Percentiles rank a stretch among this genome's conserved stretches.
These are phyloP conservation scores for Hassar affinis DNA, from an alignment of 2,113 vertebrate genomes.

Conservation along the genomic window DNA sequence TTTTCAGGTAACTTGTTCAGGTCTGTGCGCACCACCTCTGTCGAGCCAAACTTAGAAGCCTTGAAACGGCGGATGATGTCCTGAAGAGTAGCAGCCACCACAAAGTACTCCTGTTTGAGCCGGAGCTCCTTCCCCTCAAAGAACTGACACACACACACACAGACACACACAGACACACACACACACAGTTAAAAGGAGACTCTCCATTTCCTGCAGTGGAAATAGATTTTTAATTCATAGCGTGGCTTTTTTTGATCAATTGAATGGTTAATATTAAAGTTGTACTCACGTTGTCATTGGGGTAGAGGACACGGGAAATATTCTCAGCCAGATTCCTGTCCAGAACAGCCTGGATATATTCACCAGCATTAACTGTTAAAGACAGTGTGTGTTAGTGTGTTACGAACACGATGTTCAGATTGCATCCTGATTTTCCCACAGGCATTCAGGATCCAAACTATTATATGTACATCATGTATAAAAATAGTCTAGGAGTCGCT, in stretches of 20 bases:
- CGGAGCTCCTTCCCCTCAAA: conserved; percentile 92
- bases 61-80: conserved; percentile 93
- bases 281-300: conserved; percentile 85
- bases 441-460: neutral
- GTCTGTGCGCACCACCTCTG: conserved; percentile 81
- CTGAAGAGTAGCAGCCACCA: conserved; percentile 89
- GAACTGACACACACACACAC: conserved; percentile 71
- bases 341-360: conserved; percentile 90
- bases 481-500: neutral
- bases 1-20: conserved; percentile 86
- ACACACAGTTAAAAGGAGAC: neutral
- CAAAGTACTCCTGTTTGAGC: conserved; percentile 92
- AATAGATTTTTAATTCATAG: neutral
- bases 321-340: conserved; percentile 91
- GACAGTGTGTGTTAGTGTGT: neutral
- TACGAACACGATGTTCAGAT: neutral
- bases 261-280: conserved; percentile 7
- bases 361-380: conserved; percentile 79
- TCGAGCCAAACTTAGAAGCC: conserved; percentile 88
- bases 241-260: neutral
- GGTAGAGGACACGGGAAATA: conserved; percentile 90
- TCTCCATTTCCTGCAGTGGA: neutral
- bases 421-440: neutral
- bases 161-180: conserved; percentile 34
- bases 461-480: neutral